phyloP scores from a whole-genome alignment of 2,888 invertebrate species.

The Lasioglossum marginatum region DNA sequence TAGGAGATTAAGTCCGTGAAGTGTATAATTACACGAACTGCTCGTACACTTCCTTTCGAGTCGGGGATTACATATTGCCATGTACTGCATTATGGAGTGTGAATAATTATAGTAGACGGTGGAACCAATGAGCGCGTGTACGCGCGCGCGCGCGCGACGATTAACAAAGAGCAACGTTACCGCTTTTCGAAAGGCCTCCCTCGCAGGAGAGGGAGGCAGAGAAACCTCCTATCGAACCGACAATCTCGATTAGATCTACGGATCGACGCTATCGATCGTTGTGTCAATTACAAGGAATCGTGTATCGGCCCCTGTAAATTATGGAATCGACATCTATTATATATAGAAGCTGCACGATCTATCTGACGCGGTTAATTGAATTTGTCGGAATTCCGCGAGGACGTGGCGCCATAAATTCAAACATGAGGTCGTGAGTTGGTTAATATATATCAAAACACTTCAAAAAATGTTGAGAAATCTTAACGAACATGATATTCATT shows the following conservation, averaged over 20 bases:
- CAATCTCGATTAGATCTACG: constrained; percentile 37
- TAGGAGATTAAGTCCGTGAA: constrained; percentile 65
- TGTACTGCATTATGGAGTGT: constrained; percentile 64
- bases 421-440: not conserved
- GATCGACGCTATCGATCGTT: constrained; percentile 45
- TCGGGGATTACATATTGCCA: constrained; percentile 66
- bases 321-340: constrained; percentile 39
- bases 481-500: not conserved
- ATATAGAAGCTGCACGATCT: constrained; percentile 16
- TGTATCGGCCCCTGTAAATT: constrained; percentile 49
- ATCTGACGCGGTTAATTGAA: constrained; percentile 15
- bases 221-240: constrained; percentile 24
- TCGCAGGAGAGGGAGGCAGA: constrained; percentile 11
- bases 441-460: not conserved
- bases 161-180: constrained; percentile 58
- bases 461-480: not conserved
- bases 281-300: constrained; percentile 51
- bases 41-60: constrained; percentile 61
- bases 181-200: constrained; percentile 52
- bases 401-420: not conserved
- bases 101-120: constrained; percentile 70
- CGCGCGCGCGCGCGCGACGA: constrained; percentile 36
- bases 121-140: constrained; percentile 50
- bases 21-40: constrained; percentile 69
- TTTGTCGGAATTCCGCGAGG: not conserved